These are phyloP conservation scores for Cirrhinus molitorella DNA, from an alignment of 2,797 vertebrate species.

Conservation along the genomic window DNA sequence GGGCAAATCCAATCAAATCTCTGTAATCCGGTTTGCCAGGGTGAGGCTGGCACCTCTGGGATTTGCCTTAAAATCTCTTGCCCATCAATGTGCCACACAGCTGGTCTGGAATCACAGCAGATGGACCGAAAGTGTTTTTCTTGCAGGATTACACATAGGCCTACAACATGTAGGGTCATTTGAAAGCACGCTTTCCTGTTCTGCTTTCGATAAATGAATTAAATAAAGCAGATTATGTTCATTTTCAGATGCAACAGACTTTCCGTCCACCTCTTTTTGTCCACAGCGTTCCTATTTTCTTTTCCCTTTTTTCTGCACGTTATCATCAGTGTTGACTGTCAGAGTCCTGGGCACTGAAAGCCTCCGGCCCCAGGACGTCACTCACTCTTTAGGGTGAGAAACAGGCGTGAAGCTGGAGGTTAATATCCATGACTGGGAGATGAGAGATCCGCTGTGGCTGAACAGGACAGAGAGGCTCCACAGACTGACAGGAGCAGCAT, in stretches of 20 bases:
- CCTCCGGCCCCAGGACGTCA: conserved; percentile 49
- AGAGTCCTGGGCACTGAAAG: conserved; percentile 24
- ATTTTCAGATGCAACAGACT: conserved; percentile 2
- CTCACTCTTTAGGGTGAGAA: conserved; percentile 56
- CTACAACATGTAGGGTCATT: conserved; percentile 23
- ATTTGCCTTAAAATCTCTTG: conserved; percentile 45
- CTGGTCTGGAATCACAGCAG: conserved; percentile 57
- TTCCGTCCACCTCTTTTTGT: neutral
- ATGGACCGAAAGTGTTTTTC: conserved; percentile 60
- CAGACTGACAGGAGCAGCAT: conserved; percentile 52
- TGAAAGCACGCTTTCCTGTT: conserved; percentile 51
- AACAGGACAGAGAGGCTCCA: conserved; percentile 41
- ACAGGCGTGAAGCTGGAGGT: conserved; percentile 55
- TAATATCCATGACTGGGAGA: conserved; percentile 55
- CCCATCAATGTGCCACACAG: conserved; percentile 29
- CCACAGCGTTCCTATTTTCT: neutral
- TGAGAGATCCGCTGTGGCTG: conserved; percentile 47
- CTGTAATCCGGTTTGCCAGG: conserved; percentile 62
- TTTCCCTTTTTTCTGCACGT: neutral
- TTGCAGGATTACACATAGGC: conserved; percentile 18
- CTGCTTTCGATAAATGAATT: conserved; percentile 15
- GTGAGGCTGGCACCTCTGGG: conserved; percentile 61
- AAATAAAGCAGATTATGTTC: conserved; percentile 23
- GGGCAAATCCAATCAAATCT: conserved; percentile 66
- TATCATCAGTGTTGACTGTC: conserved; percentile 37